These are phyloP conservation scores for Sphenopsis melanotis DNA, from an alignment of 2,797 vertebrate genomes.

Conservation along the genomic window DNA sequence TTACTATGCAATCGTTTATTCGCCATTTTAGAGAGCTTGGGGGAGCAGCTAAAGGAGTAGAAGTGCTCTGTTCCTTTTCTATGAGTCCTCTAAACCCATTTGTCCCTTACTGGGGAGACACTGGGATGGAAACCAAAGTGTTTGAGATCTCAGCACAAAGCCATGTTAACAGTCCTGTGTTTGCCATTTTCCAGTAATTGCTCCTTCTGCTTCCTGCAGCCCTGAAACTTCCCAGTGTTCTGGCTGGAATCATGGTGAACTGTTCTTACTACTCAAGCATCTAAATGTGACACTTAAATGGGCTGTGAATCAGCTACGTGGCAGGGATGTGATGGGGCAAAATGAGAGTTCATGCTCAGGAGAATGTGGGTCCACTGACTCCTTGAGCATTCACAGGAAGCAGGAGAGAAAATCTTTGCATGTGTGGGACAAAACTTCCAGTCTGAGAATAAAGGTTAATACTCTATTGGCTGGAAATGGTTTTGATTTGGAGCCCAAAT, in stretches of 20 bases:
- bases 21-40: not conserved
- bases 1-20: not conserved
- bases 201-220: not conserved
- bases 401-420: not conserved
- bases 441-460: not conserved
- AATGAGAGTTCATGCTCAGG: accelerated
- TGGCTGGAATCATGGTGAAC: not conserved
- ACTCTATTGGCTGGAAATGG: not conserved
- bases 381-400: not conserved
- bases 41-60: not conserved
- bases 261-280: not conserved
- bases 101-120: not conserved
- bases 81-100: not conserved
- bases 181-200: not conserved
- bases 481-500: not conserved
- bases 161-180: not conserved
- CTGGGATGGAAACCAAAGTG: not conserved
- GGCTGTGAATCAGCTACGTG: not conserved
- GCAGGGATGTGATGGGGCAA: not conserved
- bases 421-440: not conserved
- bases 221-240: not conserved
- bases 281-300: not conserved
- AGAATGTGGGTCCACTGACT: not conserved
- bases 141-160: not conserved
- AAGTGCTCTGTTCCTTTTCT: not conserved